phyloP scores from a whole-genome alignment of 1,140 invertebrate genomes.

The Pomacea maculata region DNA sequence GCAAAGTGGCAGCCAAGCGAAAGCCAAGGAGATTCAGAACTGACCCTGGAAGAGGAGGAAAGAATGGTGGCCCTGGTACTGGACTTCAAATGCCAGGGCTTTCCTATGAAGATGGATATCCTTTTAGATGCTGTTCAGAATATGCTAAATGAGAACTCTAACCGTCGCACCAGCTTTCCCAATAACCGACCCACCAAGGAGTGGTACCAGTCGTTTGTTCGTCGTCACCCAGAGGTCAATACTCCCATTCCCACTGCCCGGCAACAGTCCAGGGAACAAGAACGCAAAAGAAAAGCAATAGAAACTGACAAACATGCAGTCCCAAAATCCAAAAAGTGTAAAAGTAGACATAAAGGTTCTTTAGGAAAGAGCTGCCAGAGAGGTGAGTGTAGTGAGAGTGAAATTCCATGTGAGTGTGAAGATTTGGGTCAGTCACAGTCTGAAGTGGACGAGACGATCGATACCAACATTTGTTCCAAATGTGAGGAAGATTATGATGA shows the following conservation, averaged over 20 bases:
- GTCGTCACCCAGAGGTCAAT: conserved; percentile 4
- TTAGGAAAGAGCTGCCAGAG: too few species aligned
- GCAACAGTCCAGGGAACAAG: conserved; percentile 10
- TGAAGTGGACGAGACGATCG: conserved; percentile 10
- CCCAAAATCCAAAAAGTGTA: background rate
- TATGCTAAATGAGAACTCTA: conserved; percentile 16
- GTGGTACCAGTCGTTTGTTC: conserved; percentile 14
- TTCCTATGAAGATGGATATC: conserved; percentile 18
- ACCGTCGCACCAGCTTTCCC: conserved; percentile 8
- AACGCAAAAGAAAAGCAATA: conserved; percentile 15
- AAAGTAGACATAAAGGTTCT: too few species aligned
- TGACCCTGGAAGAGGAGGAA: conserved; percentile 20
- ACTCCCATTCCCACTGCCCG: conserved; percentile 13
- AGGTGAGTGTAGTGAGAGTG: too few species aligned
- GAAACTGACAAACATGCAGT: background rate
- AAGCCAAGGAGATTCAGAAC: conserved; percentile 14
- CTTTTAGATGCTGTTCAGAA: conserved; percentile 11
- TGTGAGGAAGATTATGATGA: conserved; percentile 16
- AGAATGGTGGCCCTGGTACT: background rate
- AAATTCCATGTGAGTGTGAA: conserved; percentile 1
- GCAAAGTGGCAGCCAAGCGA: background rate
- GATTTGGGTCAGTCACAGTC: conserved; percentile 6
- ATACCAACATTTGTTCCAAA: conserved; percentile 23
- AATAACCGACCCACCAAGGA: conserved; percentile 21
- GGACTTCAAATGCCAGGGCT: conserved; percentile 12